Conservation (phyloP, 2,113 vertebrate genomes). For the Pyrgilauda ruficollis region DNA sequence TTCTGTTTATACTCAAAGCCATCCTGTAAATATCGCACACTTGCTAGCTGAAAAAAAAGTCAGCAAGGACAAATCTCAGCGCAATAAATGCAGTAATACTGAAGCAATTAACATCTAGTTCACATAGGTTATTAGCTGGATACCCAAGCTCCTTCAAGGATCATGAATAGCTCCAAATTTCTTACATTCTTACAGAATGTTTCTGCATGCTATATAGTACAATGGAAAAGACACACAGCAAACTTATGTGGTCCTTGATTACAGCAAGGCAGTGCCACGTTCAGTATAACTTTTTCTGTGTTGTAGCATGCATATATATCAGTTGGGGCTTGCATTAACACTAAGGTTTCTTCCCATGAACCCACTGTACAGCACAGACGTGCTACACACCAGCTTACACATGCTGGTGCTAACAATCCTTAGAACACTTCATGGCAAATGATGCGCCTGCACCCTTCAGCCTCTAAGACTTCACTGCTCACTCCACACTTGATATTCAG, state of each 20-base stretch:
- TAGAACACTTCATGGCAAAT: neutral
- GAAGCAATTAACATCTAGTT: neutral
- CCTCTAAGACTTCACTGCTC: neutral
- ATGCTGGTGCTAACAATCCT: neutral
- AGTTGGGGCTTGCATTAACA: neutral
- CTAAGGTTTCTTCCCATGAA: neutral
- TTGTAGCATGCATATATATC: neutral
- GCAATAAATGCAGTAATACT: neutral
- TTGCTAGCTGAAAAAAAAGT: neutral
- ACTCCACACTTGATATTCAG: neutral
- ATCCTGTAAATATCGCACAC: accelerated
- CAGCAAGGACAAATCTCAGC: neutral
- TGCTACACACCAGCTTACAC: neutral
- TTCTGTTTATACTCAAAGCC: neutral
- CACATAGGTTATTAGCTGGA: neutral
- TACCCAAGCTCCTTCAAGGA: neutral
- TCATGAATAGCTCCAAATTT: neutral
- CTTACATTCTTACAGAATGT: neutral
- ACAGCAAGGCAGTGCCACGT: neutral
- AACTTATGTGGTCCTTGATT: neutral
- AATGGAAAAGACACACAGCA: neutral
- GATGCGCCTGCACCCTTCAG: neutral
- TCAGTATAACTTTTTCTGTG: neutral
- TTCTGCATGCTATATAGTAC: neutral
- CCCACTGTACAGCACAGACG: neutral